Evolutionary conservation across 2,797 vertebrate species (phyloP), one percentile per base, ranked within the genome.

Genomic region (Triplophysa yarkandensis): DNA sequence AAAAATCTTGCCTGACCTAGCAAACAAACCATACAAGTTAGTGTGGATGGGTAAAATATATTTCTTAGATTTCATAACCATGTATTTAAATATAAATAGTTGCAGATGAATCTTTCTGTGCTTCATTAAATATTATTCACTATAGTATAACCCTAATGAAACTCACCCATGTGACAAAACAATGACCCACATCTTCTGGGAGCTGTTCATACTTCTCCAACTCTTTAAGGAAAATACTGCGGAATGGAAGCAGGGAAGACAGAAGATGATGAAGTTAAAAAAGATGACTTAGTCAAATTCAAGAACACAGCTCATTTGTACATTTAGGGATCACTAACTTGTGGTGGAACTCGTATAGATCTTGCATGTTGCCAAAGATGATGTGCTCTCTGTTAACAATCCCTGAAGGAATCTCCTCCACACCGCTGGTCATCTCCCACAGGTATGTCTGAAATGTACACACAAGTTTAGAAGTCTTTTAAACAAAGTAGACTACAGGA

Each of bases 361-460:
- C 98, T 86, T 95, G 96, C 96, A 99, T 99, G 90, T 99, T 99
- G 76, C 97, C 98, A n/a, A 99, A 99, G 89, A 99, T 98, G 84
- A 98, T 95, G 84, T 95, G 95, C 78, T 98, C 98, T 87, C 96
- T 98, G 90, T 97, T 98, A 80, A 98, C 91, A 70, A 99, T 98
- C 73, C 98, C 97, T 66, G 95, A 90, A 21, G 98, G 98, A 83
- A 99, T 98, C 91, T 99, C 98, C 81, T 99, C 98, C 0, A 98
- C 96, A 3, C 97, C 97, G 0, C 98, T 98, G 81, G 95, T 98
- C 94, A 99, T 98, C 89, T 98, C 97, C 98, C 98, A 99, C 23
- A 98, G 89, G 90, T 99, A 99, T 0, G 96, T 98, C 97, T 98
- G 85, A 76, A 46, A 46, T 8, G 4, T 4, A 80, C 27, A 11